These are phyloP conservation scores for Eupristina koningsbergeri DNA, from an alignment of 1,140 invertebrate species.

Conservation along the genomic window DNA sequence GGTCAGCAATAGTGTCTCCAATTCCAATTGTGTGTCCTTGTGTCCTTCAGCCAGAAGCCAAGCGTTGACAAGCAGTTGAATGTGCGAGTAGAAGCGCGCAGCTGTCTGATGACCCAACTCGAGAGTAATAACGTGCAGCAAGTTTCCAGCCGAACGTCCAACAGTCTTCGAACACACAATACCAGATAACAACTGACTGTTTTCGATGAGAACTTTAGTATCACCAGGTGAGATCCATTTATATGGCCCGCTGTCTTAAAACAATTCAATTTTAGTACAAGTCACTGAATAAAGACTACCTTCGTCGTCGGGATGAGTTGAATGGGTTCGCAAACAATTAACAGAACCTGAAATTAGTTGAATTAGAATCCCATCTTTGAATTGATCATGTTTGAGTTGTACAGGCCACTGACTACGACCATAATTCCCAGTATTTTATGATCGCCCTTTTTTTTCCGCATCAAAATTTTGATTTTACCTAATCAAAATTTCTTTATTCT, in stretches of 20 bases:
- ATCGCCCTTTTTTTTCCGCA: no score
- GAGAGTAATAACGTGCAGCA: constrained; percentile 97
- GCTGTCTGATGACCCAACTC: constrained; percentile 97
- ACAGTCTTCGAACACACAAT: constrained; percentile 99
- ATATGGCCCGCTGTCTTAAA: constrained; percentile 97
- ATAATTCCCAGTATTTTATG: no score
- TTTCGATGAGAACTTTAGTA: constrained; percentile 98
- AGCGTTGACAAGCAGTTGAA: constrained; percentile 99
- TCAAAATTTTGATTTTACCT: no score
- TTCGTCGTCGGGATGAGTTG: constrained; percentile 99
- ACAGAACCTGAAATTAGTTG: no score
- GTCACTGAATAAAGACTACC: no score
- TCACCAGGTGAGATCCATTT: constrained; percentile 99
- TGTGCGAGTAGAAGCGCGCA: constrained; percentile 97
- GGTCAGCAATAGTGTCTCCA: constrained; percentile 99
- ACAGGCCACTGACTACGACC: no score
- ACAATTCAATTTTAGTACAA: no score
- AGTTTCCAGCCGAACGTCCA: constrained; percentile 95
- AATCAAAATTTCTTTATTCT: no score
- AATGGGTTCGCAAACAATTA: constrained; percentile 97
- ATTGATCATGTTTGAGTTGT: no score
- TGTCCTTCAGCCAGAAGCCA: constrained; percentile 98
- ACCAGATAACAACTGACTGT: constrained; percentile 96
- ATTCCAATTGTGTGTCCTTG: constrained; percentile 99
- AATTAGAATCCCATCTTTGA: no score